Percentiles rank a stretch among this genome's conserved stretches.
Evolutionary conservation across 2,113 vertebrate species (phyloP).

Genomic region (Calidris pygmaea): DNA sequence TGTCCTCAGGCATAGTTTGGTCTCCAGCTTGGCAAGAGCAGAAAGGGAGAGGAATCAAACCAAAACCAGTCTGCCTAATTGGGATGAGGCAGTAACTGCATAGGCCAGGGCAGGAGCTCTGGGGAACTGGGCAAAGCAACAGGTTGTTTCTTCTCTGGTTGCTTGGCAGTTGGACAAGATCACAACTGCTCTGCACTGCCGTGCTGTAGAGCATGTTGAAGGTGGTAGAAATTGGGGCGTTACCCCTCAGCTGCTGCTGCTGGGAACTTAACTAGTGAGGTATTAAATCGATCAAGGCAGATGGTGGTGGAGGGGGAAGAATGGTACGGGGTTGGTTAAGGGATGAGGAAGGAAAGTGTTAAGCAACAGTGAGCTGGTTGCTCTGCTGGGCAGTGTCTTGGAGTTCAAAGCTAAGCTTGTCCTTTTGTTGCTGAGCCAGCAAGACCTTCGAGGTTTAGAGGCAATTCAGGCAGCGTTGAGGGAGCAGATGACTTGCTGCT

Average conservation of each 20-base stretch:
- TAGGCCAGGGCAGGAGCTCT: background rate
- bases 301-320: no score
- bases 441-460: background rate
- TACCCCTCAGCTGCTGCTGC: background rate
- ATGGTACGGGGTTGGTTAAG: background rate
- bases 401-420: background rate
- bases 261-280: background rate
- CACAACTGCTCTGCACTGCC: background rate
- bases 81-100: background rate
- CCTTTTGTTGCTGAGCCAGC: slow-evolving; percentile 34
- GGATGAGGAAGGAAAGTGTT: background rate
- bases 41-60: background rate
- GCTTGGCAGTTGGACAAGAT: background rate
- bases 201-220: fast-evolving
- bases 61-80: background rate
- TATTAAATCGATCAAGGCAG: background rate
- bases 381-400: background rate
- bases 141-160: background rate
- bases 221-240: background rate
- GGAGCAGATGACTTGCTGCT: background rate
- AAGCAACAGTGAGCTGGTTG: background rate
- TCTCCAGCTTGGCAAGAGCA: background rate
- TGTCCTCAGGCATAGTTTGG: background rate
- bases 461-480: background rate
- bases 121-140: background rate